Conservation (phyloP, 2,888 invertebrate species). For the Luffia ferchaultella region DNA sequence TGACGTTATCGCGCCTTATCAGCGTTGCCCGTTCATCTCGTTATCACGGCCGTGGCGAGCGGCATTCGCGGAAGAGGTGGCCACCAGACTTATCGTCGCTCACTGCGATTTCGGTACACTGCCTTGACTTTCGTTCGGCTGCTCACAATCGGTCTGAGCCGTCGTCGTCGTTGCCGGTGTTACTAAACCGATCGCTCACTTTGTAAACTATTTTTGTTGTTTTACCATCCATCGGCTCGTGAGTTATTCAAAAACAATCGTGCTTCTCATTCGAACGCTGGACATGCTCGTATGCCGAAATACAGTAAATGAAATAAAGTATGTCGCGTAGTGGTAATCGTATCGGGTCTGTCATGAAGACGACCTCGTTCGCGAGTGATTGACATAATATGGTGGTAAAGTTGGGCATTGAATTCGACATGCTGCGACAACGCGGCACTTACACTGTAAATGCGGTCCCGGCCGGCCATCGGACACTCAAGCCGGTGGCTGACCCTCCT, state of each 20-base stretch:
- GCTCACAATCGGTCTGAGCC: constrained; percentile 40
- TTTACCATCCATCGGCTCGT: too few relatives aligned
- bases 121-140: constrained; percentile 48
- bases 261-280: too few relatives aligned
- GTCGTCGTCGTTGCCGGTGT: constrained; percentile 30
- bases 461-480: constrained; percentile 24
- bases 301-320: too few relatives aligned
- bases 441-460: constrained; percentile 52
- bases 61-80: constrained; percentile 35
- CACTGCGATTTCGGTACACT: too few relatives aligned
- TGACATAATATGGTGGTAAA: neutral
- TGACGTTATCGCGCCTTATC: constrained; percentile 33
- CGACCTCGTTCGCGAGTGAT: too few relatives aligned
- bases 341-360: too few relatives aligned
- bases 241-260: too few relatives aligned
- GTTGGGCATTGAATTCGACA: constrained; percentile 19
- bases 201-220: too few relatives aligned
- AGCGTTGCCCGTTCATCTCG: constrained; percentile 43
- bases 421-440: constrained; percentile 52
- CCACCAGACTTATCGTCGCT: constrained; percentile 15
- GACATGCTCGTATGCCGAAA: too few relatives aligned
- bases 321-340: too few relatives aligned
- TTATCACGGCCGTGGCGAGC: constrained; percentile 31
- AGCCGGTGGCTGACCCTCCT: constrained; percentile 25
- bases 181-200: too few relatives aligned